Conservation (phyloP, 2,888 invertebrate species). For the Melieria picta region DNA sequence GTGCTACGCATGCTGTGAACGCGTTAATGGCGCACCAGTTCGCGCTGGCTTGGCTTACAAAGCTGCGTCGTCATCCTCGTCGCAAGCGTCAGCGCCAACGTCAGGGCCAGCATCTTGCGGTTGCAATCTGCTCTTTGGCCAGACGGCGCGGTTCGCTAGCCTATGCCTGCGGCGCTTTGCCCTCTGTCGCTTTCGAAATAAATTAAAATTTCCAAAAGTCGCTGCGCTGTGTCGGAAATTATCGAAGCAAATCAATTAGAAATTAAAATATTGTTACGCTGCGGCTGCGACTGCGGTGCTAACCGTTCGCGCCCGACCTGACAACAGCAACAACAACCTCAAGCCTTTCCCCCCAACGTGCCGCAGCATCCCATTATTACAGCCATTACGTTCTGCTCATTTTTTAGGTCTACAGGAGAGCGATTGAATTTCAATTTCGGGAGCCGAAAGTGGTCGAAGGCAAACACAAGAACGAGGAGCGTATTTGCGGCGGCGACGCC, state of each 20-base stretch:
- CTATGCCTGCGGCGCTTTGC: constrained; percentile 7
- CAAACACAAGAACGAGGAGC: constrained; percentile 51
- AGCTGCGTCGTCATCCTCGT: no score
- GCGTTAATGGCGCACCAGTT: no score
- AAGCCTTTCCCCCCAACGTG: constrained; percentile 1
- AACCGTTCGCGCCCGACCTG: neutral
- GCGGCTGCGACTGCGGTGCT: constrained; percentile 1
- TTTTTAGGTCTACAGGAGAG: constrained; percentile 59
- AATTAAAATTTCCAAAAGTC: constrained; percentile 27
- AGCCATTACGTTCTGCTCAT: constrained; percentile 25
- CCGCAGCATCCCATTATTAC: neutral
- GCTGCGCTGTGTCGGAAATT: constrained; percentile 12
- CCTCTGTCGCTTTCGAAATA: constrained; percentile 19
- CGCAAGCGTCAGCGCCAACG: no score
- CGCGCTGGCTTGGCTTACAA: no score
- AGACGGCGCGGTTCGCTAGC: neutral
- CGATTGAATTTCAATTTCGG: constrained; percentile 65
- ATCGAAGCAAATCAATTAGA: constrained; percentile 56
- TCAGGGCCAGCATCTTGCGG: no score
- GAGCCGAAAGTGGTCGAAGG: constrained; percentile 58
- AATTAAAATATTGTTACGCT: constrained; percentile 37
- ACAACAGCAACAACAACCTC: no score
- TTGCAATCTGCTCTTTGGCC: no score
- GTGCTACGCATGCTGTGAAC: neutral
- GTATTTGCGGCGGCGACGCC: constrained; percentile 41